Base-by-base conservation (phyloP, 2,888 invertebrate species). In the Stenotaenia linearis region DNA sequence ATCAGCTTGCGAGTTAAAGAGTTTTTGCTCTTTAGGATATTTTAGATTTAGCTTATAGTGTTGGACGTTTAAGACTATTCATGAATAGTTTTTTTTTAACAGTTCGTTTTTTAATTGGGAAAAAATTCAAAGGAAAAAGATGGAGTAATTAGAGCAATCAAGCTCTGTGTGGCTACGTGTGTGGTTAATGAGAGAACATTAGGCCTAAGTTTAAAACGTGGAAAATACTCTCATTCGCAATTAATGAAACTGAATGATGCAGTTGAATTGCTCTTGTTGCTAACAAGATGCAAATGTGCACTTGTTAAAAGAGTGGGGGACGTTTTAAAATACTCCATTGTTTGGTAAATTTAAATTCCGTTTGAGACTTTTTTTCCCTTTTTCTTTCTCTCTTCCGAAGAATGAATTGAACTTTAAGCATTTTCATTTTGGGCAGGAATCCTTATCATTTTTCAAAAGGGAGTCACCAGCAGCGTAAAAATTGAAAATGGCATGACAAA, bases 101-200 rank as follows among this genome's bases (percentile, higher is more conserved):
- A 40, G 40, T 40, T 6, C 12, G 15, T 40, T 15, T 40, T 40
- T 12, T 40, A 6, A 12, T 40, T 5, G 15, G 15, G 15, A 40
- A 40, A 12, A 40, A 15, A 35, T n/a, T 45, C 3, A 23, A 18
- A 56, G 21, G 12, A 9, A 56, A 23, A 56, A 23, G 61, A 45
- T 45, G 45, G 25, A 61, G 61, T 61, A 61, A 61, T 61, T 61
- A 25, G 61, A 23, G 61, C 61, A 61, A 61, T 61, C 61, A 61
- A 61, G 61, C 23, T 61, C 25, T 61, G 61, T 61, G 61, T 61
- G 61, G 61, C 61, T 61, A 45, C 18, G 61, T 25, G 12, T 61
- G 61, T 61, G 61, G 25, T 61, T 61, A 61, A 61, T 61, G 61
- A 61, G 25, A 61, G 25, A 61, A 15, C 61, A 61, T 61, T 61